Conservation (phyloP, 2,113 vertebrate genomes). For the Pipra filicauda region DNA sequence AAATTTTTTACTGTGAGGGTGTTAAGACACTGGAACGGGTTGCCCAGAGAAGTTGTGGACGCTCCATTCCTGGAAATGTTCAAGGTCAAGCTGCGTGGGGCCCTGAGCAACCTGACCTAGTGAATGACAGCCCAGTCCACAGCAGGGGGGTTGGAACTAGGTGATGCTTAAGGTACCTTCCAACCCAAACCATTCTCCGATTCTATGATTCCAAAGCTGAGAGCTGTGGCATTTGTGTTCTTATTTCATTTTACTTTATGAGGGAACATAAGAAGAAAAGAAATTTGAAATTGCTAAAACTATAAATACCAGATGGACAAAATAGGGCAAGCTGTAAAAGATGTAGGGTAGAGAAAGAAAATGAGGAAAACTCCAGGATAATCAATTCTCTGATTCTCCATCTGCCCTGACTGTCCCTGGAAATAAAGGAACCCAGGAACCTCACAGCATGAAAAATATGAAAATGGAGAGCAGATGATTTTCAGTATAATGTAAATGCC, state of each 20-base stretch:
- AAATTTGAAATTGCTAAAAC: background rate
- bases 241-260: background rate
- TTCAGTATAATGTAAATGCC: background rate
- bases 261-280: background rate
- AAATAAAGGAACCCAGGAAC: constrained; percentile 2
- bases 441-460: background rate
- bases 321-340: background rate
- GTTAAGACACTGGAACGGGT: background rate
- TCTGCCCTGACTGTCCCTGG: background rate
- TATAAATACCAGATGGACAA: constrained; percentile 25
- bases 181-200: background rate
- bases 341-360: background rate
- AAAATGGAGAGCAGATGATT: background rate
- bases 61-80: background rate
- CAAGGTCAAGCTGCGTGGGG: background rate
- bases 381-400: background rate
- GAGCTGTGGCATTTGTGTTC: background rate
- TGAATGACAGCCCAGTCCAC: background rate
- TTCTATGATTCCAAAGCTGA: background rate
- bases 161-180: background rate
- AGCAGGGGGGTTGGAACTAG: background rate
- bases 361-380: background rate
- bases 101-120: background rate
- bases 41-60: background rate
- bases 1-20: background rate